Base-by-base conservation (phyloP, 2,113 vertebrate genomes). In the Ammodytes dubius region DNA sequence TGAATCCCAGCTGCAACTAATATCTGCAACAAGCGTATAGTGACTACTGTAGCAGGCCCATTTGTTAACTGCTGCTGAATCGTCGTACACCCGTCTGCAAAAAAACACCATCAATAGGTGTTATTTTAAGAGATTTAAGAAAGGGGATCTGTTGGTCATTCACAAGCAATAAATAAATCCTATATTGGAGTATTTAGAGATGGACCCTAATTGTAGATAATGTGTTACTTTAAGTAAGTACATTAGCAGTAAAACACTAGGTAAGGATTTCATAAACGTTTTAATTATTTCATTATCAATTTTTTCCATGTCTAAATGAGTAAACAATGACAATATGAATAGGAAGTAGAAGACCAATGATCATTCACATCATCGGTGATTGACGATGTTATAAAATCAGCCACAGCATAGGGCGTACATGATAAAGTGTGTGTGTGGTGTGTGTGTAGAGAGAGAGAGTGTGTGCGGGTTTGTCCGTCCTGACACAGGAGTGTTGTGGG, bases 401-500 rank as follows among this genome's bases (percentile, higher is more conserved):
- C 5, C 37, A 5, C 67, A 35, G 35, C 4, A 60, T 1, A 19
- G 12, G 7, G 4, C 15, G 54, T 42, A 80, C 42, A 53, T 10
- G 9, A 17, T 58, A 19, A 10, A 12, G 7, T 74, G 10, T 81
- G 3, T 56, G 43, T 11, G 45, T 27, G 40, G 8, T 45, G 6
- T 11, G 37, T n/a, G 39, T 52, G 0, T 68, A n/a, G n/a, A n/a
- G n/a, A n/a, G n/a, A n/a, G n/a, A n/a, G n/a, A n/a, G 49, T 77
- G 52, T 52, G 58, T 56, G 9, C 69, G 6, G 78, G 47, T n/a
- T 11, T 77, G 60, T 79, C 15, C 19, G 14, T 69, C 79, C 35
- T 56, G 75, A 70, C 47, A 58, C 71, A 70, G 68, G 15, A 49
- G 61, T 84, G 76, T 78, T 42, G 68, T 27, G 72, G 72, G 66